Evolutionary conservation across 2,113 vertebrate species (phyloP).

Genomic region (Onychostruthus taczanowskii): DNA sequence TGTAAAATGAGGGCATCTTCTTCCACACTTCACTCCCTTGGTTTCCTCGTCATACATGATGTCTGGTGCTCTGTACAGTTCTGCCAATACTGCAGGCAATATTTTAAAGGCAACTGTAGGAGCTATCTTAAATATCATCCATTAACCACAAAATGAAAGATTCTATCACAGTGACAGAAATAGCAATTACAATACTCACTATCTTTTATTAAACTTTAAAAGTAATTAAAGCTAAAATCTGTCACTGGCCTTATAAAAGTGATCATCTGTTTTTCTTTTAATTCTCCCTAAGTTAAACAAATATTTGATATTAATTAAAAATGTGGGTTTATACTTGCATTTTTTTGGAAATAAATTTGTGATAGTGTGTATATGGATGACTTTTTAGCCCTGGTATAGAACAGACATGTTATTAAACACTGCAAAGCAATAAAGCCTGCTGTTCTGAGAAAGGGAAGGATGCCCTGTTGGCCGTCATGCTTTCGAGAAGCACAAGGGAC

Average conservation of each 20-base stretch:
- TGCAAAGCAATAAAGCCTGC: constrained; percentile 1
- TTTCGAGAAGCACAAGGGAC: neutral
- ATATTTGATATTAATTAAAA: constrained; percentile 70
- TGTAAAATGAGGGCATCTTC: neutral
- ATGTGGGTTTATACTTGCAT: constrained; percentile 1
- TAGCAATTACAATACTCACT: constrained; percentile 13
- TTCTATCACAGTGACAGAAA: constrained; percentile 34
- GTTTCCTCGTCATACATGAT: neutral
- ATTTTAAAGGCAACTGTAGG: constrained; percentile 20
- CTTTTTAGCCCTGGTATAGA: neutral
- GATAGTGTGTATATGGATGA: neutral
- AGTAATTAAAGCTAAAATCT: constrained; percentile 67
- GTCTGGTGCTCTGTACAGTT: neutral
- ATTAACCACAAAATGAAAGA: constrained; percentile 51
- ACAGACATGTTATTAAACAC: constrained; percentile 13
- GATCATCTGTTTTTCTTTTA: constrained; percentile 55
- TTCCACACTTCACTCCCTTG: neutral
- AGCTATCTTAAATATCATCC: constrained; percentile 15
- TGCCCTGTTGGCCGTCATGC: neutral
- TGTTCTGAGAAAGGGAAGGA: neutral
- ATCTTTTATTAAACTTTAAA: constrained; percentile 52
- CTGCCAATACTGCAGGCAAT: neutral
- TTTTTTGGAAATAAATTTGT: constrained; percentile 47
- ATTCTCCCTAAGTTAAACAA: constrained; percentile 65
- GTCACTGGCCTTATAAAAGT: constrained; percentile 47